These are phyloP conservation scores for Danio kyathit DNA, from an alignment of 2,797 vertebrate genomes.

Conservation along the genomic window DNA sequence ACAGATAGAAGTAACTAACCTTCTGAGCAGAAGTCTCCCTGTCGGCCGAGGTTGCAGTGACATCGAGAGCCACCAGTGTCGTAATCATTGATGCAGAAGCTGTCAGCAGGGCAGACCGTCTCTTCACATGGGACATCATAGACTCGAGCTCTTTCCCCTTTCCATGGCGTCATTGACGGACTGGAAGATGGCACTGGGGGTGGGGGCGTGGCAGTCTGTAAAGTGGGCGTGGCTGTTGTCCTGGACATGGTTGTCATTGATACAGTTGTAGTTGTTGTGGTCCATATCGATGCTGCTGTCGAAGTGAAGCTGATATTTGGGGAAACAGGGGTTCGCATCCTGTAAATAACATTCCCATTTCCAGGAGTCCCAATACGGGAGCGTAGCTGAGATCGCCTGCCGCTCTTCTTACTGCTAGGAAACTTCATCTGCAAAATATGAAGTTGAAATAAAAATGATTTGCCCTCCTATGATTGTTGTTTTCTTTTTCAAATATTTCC, in stretches of 20 bases:
- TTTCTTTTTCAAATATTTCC: no score
- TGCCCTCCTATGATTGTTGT: no score
- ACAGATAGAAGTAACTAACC: no score
- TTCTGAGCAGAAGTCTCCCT: conserved; percentile 85
- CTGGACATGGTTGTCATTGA: conserved; percentile 52
- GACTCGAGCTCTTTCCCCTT: conserved; percentile 73
- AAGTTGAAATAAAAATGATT: neutral
- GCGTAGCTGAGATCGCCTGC: conserved; percentile 82
- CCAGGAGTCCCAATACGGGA: conserved; percentile 73
- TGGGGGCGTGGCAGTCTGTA: neutral
- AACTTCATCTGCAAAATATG: conserved; percentile 81
- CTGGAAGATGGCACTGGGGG: conserved; percentile 48
- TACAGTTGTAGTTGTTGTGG: conserved; percentile 50
- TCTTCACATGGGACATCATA: conserved; percentile 88
- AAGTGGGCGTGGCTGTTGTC: conserved; percentile 46
- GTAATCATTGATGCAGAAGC: conserved; percentile 91
- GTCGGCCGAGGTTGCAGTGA: conserved; percentile 91
- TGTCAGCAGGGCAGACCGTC: conserved; percentile 86
- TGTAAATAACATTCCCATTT: conserved; percentile 73
- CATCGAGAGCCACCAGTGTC: conserved; percentile 87
- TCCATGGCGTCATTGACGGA: conserved; percentile 68
- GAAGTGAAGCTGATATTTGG: conserved; percentile 57
- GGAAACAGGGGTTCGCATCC: conserved; percentile 63
- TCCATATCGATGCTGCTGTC: conserved; percentile 43
- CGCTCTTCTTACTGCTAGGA: conserved; percentile 77